These are phyloP conservation scores for Ceratina calcarata DNA, from an alignment of 1,140 invertebrate genomes.

Conservation along the genomic window DNA sequence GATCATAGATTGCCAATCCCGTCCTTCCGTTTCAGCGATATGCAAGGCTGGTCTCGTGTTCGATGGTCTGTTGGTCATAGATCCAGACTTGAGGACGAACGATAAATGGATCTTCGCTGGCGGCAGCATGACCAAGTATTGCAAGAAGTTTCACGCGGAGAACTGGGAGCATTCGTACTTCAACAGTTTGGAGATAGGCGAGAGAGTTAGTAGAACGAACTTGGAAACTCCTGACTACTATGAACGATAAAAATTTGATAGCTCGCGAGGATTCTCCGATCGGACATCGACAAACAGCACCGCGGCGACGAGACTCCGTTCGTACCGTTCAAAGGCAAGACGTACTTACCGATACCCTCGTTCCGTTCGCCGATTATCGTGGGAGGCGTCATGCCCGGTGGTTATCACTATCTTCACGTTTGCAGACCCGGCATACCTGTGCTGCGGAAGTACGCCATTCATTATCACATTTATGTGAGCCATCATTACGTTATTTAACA, in stretches of 20 bases:
- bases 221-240: no score
- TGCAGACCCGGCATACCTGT: slow-evolving; percentile 64
- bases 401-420: slow-evolving; percentile 73
- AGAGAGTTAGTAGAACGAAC: slow-evolving; percentile 74
- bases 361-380: slow-evolving; percentile 63
- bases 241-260: slow-evolving; percentile 44
- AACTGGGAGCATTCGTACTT: slow-evolving; percentile 79
- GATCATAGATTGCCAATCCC: neutral
- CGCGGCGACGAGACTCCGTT: neutral
- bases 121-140: slow-evolving; percentile 85
- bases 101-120: slow-evolving; percentile 86
- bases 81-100: slow-evolving; percentile 85
- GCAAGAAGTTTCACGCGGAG: slow-evolving; percentile 80
- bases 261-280: slow-evolving; percentile 76
- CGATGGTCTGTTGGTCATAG: slow-evolving; percentile 86
- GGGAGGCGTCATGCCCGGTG: slow-evolving; percentile 72
- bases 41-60: slow-evolving; percentile 85
- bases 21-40: slow-evolving; percentile 81
- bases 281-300: slow-evolving; percentile 72
- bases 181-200: slow-evolving; percentile 81
- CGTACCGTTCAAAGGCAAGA: slow-evolving; percentile 10
- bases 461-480: slow-evolving; percentile 53
- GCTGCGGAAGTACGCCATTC: slow-evolving; percentile 22
- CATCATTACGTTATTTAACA: neutral
- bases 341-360: slow-evolving; percentile 32